These are phyloP conservation scores for Brachyalestes nurse DNA, from an alignment of 2,797 vertebrate genomes.

Conservation along the genomic window DNA sequence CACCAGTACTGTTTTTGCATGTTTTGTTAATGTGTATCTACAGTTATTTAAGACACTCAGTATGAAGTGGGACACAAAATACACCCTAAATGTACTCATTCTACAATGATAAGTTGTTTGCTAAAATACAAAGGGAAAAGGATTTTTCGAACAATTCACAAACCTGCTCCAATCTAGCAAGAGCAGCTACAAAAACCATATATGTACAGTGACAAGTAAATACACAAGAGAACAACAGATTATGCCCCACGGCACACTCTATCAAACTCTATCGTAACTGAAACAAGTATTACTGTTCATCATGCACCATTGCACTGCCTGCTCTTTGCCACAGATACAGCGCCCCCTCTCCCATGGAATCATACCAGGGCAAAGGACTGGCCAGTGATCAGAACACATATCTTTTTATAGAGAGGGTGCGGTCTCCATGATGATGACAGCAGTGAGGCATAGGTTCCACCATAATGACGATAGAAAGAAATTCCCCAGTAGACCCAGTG, in stretches of 20 bases:
- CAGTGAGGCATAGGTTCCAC: conserved; percentile 54
- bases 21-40: too few species aligned
- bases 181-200: not conserved
- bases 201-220: not conserved
- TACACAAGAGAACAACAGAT: not conserved
- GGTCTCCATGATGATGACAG: conserved; percentile 34
- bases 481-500: conserved; percentile 44
- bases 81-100: too few species aligned
- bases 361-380: conserved; percentile 29
- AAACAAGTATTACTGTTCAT: not conserved
- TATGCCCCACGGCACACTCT: not conserved
- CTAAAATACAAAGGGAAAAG: too few species aligned
- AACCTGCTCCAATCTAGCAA: not conserved
- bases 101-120: not conserved
- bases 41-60: too few species aligned
- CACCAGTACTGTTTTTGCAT: too few species aligned
- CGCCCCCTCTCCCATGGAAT: not conserved
- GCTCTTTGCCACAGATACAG: conserved; percentile 16
- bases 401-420: conserved; percentile 48
- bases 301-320: conserved; percentile 5
- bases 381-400: conserved; percentile 34
- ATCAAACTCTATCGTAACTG: not conserved
- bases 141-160: too few species aligned
- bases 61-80: too few species aligned
- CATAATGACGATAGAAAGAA: conserved; percentile 44